Base-by-base conservation (phyloP, 2,888 invertebrate genomes). In the Cataglyphis livida region DNA sequence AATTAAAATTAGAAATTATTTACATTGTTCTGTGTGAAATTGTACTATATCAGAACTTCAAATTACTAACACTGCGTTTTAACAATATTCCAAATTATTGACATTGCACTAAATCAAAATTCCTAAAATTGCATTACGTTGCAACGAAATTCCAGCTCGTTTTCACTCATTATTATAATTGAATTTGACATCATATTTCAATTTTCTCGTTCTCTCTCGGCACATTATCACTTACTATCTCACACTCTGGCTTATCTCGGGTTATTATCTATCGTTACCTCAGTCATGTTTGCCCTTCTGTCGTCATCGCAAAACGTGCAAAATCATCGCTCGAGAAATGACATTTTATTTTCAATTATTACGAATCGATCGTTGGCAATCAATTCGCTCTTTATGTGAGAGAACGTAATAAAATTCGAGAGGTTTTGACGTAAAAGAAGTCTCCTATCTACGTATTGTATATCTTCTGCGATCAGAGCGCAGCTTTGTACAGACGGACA, bases 401-500 rank as follows among this genome's bases (percentile, higher is more conserved):
- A 48, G 18, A 7, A 2, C n/a, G 64, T 61, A 78, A 75, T 88
- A 88, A 88, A 88, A 81, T 81, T 61, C 59, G 71, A 61, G 28
- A 44, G 38, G 70, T 81, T 61, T 64, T 28, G 57, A 85, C 51
- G 35, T 73, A 71, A 71, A 62, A 64, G 76, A 59, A 54, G 70
- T 71, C 70, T 41, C 62, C 82, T 64, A 44, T 71, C 70, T 70
- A 57, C 62, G 82, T 65, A 89, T 88, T 86, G 87, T 87, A 71
- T 51, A 71, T 51, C 32, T 51, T 28, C 62, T 70, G 48, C 66
- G 76, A 84, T 83, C 82, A 35, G 51, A 65, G 74, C 70, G 70
- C 44, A 28, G 74, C 38, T 61, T 84, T 65, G 84, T 85, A 83
- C 73, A 82, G 79, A 71, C 66, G 82, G 82, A 85, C 87, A 83